These are phyloP conservation scores for Chlorops oryzae DNA, from an alignment of 1,140 invertebrate genomes.

Conservation along the genomic window DNA sequence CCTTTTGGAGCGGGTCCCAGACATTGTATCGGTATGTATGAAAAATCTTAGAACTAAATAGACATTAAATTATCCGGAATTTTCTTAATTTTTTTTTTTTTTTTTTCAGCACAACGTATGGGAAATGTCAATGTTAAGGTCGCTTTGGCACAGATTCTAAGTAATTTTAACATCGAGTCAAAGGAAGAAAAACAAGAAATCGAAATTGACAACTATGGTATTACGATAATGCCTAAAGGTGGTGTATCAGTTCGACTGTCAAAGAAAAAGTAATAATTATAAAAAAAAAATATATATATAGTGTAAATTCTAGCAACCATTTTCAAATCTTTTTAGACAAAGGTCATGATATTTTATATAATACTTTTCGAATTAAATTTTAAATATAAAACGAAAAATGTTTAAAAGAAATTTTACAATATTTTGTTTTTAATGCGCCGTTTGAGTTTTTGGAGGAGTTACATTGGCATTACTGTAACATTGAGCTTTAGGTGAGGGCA, in stretches of 20 bases:
- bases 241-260: conserved; percentile 13
- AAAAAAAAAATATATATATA: no score
- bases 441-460: no score
- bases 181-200: conserved; percentile 10
- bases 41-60: background rate
- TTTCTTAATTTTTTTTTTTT: conserved; percentile 1
- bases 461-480: no score
- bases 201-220: conserved; percentile 16
- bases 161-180: conserved; percentile 28
- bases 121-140: conserved; percentile 37
- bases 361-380: no score
- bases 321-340: no score
- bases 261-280: conserved; percentile 7
- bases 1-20: conserved; percentile 62
- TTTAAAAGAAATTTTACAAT: no score
- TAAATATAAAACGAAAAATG: no score
- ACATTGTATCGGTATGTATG: conserved; percentile 54
- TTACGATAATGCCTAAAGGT: conserved; percentile 14
- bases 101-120: conserved; percentile 22
- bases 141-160: conserved; percentile 25
- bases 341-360: no score
- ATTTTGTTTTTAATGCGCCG: no score
- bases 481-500: no score
- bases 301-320: no score
- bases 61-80: background rate